Evolutionary conservation across 1,140 invertebrate genomes (phyloP).

Genomic region (Trichonephila inaurata): DNA sequence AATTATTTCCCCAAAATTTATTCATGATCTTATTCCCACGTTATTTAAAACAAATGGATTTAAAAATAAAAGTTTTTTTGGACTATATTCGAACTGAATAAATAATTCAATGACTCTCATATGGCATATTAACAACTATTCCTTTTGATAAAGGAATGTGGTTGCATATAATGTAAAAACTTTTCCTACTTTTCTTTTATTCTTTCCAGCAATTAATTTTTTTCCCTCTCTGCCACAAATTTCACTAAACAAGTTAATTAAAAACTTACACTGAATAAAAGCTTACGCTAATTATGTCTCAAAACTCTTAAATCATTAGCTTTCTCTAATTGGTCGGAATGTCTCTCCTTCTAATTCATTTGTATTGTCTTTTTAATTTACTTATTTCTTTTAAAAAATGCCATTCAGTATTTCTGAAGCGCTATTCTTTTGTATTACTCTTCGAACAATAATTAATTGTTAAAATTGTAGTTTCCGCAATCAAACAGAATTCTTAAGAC

Average conservation of each 20-base stretch:
- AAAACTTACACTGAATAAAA: neutral
- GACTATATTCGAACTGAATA: too few species aligned
- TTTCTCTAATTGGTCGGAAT: conserved; percentile 10
- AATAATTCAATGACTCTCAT: neutral
- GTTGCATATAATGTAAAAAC: neutral
- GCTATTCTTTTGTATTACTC: neutral
- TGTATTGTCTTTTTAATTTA: neutral
- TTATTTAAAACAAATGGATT: too few species aligned
- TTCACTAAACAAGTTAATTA: conserved; percentile 15
- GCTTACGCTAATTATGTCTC: conserved; percentile 7
- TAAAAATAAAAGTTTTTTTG: too few species aligned
- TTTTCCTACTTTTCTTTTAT: neutral
- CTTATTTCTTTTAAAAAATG: neutral
- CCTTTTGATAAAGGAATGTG: neutral
- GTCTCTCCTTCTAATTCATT: neutral
- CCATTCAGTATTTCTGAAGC: neutral
- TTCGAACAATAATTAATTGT: neutral
- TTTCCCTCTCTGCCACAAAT: neutral
- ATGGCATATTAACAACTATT: neutral
- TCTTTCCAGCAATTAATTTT: neutral
- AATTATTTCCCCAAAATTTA: too few species aligned
- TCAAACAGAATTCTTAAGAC: neutral
- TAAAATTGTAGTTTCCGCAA: neutral
- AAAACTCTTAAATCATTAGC: conserved; percentile 5
- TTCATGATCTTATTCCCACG: too few species aligned